Percentiles rank a stretch among this genome's conserved stretches.
These are phyloP conservation scores for Saccopteryx leptura DNA, from an alignment of 2,113 vertebrate species.

Conservation along the genomic window DNA sequence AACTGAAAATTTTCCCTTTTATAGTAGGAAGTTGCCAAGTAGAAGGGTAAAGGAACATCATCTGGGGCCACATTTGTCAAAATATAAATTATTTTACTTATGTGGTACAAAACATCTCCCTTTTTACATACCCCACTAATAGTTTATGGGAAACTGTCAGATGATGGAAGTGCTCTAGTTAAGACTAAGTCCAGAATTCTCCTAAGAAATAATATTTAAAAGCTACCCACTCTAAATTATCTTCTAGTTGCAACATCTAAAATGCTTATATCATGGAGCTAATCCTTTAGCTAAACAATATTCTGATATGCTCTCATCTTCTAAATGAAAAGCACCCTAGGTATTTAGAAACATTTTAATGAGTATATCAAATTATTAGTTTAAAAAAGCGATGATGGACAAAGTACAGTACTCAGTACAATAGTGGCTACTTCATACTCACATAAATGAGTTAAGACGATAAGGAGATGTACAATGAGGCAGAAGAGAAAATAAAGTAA, in stretches of 20 bases:
- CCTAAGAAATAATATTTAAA: constrained; percentile 7
- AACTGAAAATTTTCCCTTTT: background rate
- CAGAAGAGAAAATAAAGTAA: background rate
- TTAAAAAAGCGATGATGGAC: background rate
- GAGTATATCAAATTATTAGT: background rate
- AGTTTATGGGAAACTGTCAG: background rate
- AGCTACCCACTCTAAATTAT: background rate
- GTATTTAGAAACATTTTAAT: background rate
- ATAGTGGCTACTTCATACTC: background rate
- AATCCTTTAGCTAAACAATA: background rate
- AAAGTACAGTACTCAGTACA: background rate
- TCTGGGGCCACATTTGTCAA: background rate
- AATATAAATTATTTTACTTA: constrained; percentile 44
- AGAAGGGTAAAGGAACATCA: constrained; percentile 3
- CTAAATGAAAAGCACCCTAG: background rate
- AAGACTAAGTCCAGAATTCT: background rate
- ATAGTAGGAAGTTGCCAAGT: background rate
- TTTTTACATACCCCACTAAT: background rate
- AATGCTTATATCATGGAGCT: background rate
- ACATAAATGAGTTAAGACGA: background rate
- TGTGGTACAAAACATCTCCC: background rate
- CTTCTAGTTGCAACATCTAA: background rate
- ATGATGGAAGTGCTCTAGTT: background rate
- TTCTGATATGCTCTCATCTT: background rate
- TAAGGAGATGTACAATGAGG: background rate